Evolutionary conservation across 1,140 invertebrate species (phyloP).

Genomic region (Heliconius melpomene): DNA sequence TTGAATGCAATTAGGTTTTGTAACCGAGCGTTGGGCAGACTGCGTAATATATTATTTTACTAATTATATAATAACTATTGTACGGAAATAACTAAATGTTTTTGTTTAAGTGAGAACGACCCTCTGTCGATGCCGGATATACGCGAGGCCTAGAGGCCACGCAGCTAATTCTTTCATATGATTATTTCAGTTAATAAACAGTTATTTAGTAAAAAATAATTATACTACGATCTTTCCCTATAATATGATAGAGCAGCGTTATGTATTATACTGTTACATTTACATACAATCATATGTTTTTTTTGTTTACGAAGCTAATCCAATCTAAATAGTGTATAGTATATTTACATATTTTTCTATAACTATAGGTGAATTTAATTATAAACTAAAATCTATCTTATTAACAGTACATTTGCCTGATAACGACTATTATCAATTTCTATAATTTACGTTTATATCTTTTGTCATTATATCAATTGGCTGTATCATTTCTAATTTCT

Average conservation of each 20-base stretch:
- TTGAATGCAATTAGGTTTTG: conserved; percentile 36
- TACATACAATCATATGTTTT: not conserved
- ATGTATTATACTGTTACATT: not conserved
- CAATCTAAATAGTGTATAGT: not conserved
- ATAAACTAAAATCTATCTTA: not conserved
- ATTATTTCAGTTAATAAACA: conserved; percentile 30
- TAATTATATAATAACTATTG: conserved; percentile 49
- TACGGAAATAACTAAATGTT: conserved; percentile 63
- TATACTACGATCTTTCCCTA: not conserved
- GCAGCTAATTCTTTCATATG: conserved; percentile 37
- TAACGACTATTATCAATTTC: not conserved
- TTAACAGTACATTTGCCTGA: not conserved
- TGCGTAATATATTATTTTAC: conserved; percentile 41
- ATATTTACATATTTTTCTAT: not conserved
- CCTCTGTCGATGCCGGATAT: conserved; percentile 65
- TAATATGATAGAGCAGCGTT: not conserved
- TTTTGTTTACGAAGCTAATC: not conserved
- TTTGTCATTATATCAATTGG: not conserved
- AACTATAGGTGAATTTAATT: not conserved
- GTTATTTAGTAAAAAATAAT: not conserved
- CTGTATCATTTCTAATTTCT: not conserved
- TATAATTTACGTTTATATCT: not conserved
- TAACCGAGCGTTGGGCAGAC: conserved; percentile 31
- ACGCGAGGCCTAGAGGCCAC: conserved; percentile 57
- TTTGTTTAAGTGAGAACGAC: conserved; percentile 69